These are phyloP conservation scores for Cynopterus sphinx DNA, from an alignment of 2,797 vertebrate genomes.

Conservation along the genomic window DNA sequence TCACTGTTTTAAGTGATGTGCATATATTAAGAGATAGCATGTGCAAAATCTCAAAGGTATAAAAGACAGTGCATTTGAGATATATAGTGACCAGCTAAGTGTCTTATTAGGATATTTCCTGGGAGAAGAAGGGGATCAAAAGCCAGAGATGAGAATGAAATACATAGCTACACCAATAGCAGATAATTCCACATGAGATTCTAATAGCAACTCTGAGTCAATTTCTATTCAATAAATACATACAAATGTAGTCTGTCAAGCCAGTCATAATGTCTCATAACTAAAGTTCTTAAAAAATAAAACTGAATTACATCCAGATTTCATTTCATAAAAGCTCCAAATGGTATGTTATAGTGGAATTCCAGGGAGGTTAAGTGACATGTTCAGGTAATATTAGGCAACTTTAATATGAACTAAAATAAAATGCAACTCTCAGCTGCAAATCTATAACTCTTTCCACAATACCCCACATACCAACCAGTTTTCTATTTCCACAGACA, in stretches of 20 bases:
- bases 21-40: not conserved
- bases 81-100: not conserved
- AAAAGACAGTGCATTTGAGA: not conserved
- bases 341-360: not conserved
- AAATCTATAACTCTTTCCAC: not conserved
- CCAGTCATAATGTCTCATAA: not conserved
- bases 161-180: not conserved
- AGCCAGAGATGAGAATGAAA: not conserved
- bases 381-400: not conserved
- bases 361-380: not conserved
- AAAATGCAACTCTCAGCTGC: not conserved
- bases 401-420: not conserved
- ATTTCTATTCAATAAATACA: not conserved
- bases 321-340: not conserved
- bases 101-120: not conserved
- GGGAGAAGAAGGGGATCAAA: not conserved
- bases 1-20: not conserved
- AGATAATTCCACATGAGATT: not conserved
- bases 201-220: not conserved
- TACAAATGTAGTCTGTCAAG: not conserved
- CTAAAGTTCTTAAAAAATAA: slow-evolving; percentile 1
- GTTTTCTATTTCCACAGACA: not conserved
- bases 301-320: not conserved
- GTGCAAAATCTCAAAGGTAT: not conserved
- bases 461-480: not conserved